Percentiles rank a stretch among this genome's conserved stretches.
These are phyloP conservation scores for Drosophila tani DNA, from an alignment of 1,140 invertebrate genomes.

Conservation along the genomic window DNA sequence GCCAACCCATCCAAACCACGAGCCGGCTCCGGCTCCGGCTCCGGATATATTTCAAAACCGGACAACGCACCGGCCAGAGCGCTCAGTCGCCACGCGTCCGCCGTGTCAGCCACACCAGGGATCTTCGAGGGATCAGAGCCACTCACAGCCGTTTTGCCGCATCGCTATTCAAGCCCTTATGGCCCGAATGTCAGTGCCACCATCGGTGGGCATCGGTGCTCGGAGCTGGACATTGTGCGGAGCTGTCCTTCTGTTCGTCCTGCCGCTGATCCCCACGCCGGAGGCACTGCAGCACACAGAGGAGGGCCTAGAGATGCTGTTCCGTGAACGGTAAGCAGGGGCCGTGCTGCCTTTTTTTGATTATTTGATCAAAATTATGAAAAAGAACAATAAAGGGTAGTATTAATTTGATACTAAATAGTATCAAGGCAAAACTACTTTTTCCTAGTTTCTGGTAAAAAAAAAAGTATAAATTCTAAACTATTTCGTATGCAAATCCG, in stretches of 20 bases:
- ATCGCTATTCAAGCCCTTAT: neutral
- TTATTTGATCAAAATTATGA: no score
- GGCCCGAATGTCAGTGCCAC: constrained; percentile 16
- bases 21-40: constrained; percentile 6
- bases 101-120: constrained; percentile 35
- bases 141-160: neutral
- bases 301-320: constrained; percentile 85
- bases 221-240: constrained; percentile 62
- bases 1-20: constrained; percentile 1
- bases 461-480: no score
- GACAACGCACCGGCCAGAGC: constrained; percentile 28
- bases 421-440: no score
- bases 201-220: constrained; percentile 5
- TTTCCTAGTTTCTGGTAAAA: no score
- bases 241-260: constrained; percentile 59
- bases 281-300: constrained; percentile 76
- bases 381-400: no score
- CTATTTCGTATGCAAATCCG: no score
- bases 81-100: constrained; percentile 60
- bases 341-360: no score
- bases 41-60: constrained; percentile 74
- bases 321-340: constrained; percentile 82
- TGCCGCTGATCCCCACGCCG: constrained; percentile 62
- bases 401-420: no score
- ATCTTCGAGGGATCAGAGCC: neutral